These are phyloP conservation scores for Drosophila multiciliata DNA, from an alignment of 2,888 invertebrate species.

Conservation along the genomic window DNA sequence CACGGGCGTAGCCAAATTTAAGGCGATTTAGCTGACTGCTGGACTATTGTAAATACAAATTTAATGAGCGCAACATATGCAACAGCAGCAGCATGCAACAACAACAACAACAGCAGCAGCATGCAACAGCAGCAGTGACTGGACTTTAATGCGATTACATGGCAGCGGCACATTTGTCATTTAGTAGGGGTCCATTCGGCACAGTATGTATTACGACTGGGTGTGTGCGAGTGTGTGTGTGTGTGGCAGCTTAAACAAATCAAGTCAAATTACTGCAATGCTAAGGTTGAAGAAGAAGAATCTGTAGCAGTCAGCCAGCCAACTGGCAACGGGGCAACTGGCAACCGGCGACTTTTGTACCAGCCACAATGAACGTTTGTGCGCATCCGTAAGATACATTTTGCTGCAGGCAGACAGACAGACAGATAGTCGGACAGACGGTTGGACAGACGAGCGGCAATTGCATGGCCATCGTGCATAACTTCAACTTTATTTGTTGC, in stretches of 20 bases:
- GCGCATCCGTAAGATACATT: constrained; percentile 75
- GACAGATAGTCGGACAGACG: neutral
- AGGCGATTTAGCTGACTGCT: constrained; percentile 66
- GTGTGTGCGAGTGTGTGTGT: constrained; percentile 36
- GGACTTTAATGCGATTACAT: constrained; percentile 78
- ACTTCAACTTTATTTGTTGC: constrained; percentile 72
- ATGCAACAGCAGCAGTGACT: constrained; percentile 39
- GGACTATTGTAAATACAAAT: constrained; percentile 78
- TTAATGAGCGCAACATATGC: constrained; percentile 80
- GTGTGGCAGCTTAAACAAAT: constrained; percentile 76
- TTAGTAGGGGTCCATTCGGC: constrained; percentile 54
- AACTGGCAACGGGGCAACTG: constrained; percentile 55
- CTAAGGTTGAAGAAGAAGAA: constrained; percentile 57
- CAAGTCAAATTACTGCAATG: constrained; percentile 78
- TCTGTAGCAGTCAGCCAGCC: constrained; percentile 69
- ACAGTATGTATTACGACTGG: neutral
- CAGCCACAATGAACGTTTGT: constrained; percentile 69
- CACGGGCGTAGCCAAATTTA: constrained; percentile 74
- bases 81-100: constrained; percentile 44
- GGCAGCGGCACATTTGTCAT: constrained; percentile 78
- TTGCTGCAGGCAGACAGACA: constrained; percentile 38
- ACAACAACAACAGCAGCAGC: constrained; percentile 6
- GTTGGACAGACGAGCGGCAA: constrained; percentile 43
- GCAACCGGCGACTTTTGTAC: constrained; percentile 59
- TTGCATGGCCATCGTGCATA: constrained; percentile 79